These are phyloP conservation scores for Plagiodera versicolora DNA, from an alignment of 2,888 invertebrate genomes.

Conservation along the genomic window DNA sequence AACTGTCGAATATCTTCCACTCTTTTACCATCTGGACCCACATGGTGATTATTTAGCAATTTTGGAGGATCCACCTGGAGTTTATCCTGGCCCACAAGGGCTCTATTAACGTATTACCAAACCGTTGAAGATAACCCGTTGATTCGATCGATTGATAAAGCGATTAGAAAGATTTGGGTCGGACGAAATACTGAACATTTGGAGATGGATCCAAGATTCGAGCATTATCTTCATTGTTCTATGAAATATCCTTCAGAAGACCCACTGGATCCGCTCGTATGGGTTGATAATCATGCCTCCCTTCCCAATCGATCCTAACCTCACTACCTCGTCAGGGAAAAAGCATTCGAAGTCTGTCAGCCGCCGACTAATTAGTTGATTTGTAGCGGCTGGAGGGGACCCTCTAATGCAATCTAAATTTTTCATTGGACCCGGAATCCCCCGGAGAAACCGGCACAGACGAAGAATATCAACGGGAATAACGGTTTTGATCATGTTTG, in stretches of 20 bases:
- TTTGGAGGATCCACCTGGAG: constrained; percentile 33
- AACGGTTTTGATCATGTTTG: constrained; percentile 34
- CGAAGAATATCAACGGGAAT: constrained; percentile 32
- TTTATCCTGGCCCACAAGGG: constrained; percentile 31
- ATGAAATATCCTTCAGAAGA: too few species aligned
- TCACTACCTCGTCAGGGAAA: constrained; percentile 5
- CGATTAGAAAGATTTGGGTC: too few species aligned
- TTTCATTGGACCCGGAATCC: constrained; percentile 51
- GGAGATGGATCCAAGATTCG: too few species aligned
- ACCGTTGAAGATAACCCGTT: constrained; percentile 19
- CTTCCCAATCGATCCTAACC: neutral
- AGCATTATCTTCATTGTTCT: too few species aligned
- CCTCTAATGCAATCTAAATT: constrained; percentile 59
- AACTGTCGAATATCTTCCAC: too few species aligned
- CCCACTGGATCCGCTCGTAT: too few species aligned
- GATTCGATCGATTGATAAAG: too few species aligned
- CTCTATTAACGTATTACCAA: constrained; percentile 28
- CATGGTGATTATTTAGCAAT: constrained; percentile 29
- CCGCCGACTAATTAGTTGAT: constrained; percentile 55
- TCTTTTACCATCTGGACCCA: neutral
- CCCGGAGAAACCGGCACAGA: constrained; percentile 49
- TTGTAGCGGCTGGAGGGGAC: constrained; percentile 57
- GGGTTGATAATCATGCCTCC: neutral
- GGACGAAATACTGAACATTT: too few species aligned
- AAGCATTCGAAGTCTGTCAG: constrained; percentile 22